Evolutionary conservation across 2,113 vertebrate genomes (phyloP).

Genomic region (Rhabdornis inornatus): DNA sequence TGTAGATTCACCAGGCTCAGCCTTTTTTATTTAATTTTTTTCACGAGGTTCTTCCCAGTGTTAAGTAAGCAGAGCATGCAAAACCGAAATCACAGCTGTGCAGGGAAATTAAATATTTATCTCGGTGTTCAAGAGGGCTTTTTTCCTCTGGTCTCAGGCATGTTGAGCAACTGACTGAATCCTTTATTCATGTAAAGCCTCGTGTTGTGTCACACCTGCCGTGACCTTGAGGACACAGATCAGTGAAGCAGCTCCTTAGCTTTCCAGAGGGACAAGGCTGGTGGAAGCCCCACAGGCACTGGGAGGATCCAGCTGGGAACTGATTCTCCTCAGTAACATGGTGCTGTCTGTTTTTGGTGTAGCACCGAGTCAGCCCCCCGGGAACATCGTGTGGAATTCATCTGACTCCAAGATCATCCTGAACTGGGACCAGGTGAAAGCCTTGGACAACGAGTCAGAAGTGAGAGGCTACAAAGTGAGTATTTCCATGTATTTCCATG

Average conservation of each 20-base stretch:
- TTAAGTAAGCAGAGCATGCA: slow-evolving; percentile 24
- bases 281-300: background rate
- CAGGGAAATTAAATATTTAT: slow-evolving; percentile 64
- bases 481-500: background rate
- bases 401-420: slow-evolving; percentile 95
- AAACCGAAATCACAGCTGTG: background rate
- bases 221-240: slow-evolving; percentile 48
- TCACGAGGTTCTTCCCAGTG: background rate
- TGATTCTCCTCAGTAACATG: background rate
- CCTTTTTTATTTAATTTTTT: background rate
- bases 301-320: background rate
- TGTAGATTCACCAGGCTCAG: background rate
- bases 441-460: slow-evolving; percentile 95
- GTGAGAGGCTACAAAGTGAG: slow-evolving; percentile 98
- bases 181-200: slow-evolving; percentile 18
- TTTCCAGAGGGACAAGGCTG: background rate
- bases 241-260: slow-evolving; percentile 40
- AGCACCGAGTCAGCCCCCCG: slow-evolving; percentile 94
- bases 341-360: background rate
- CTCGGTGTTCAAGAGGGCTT: slow-evolving; percentile 5
- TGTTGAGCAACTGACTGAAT: slow-evolving; percentile 43
- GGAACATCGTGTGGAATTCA: slow-evolving; percentile 95
- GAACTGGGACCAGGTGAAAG: slow-evolving; percentile 98
- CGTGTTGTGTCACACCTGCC: slow-evolving; percentile 19
- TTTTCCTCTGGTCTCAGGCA: slow-evolving; percentile 35